Evolutionary conservation across 2,797 vertebrate genomes (phyloP).

Genomic region (Pipistrellus nathusii): DNA sequence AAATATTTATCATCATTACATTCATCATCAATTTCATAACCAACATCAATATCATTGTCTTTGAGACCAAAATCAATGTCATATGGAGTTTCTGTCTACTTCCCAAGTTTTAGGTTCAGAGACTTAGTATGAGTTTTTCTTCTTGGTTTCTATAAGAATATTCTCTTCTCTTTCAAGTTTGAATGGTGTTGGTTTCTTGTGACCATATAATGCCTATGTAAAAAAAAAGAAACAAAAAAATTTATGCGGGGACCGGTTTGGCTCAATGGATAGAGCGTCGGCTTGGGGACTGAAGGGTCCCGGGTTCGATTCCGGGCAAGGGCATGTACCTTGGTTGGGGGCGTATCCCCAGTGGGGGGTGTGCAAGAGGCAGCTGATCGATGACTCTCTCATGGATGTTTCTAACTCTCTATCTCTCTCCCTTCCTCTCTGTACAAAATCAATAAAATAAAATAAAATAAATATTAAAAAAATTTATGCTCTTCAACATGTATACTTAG

Average conservation of each 20-base stretch:
- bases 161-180: background rate
- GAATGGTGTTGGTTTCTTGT: background rate
- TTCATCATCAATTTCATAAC: background rate
- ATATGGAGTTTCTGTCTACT: background rate
- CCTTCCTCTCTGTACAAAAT: too few species aligned
- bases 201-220: background rate
- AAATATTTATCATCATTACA: background rate
- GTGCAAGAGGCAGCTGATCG: too few species aligned
- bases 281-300: too few species aligned
- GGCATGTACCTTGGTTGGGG: too few species aligned
- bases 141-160: background rate
- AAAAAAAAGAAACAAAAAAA: background rate
- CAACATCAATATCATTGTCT: background rate
- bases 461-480: background rate
- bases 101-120: background rate
- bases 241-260: too few species aligned
- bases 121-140: background rate
- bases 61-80: background rate
- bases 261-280: too few species aligned
- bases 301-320: too few species aligned
- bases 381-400: too few species aligned
- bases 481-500: background rate
- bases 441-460: too few species aligned
- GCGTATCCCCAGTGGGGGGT: too few species aligned
- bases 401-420: too few species aligned